Conservation (phyloP, 2,888 invertebrate species). For the Adela reaumurella region DNA sequence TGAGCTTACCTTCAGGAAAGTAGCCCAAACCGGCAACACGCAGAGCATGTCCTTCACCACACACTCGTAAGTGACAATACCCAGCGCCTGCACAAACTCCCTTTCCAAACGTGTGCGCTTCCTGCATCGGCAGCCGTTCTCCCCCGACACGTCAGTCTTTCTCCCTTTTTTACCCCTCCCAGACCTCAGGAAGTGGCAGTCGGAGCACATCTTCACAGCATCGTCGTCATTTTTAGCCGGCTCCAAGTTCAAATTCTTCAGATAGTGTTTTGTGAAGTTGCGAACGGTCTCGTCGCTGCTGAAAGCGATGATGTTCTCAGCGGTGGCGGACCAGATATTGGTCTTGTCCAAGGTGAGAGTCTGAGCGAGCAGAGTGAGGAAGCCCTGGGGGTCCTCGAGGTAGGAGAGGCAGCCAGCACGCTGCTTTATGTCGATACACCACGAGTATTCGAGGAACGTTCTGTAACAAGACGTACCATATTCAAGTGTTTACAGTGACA, state of each 20-base stretch:
- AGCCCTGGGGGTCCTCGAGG: constrained; percentile 78
- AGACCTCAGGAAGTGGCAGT: constrained; percentile 14
- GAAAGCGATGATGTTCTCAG: constrained; percentile 69
- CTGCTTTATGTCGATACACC: constrained; percentile 81
- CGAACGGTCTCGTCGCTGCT: constrained; percentile 69
- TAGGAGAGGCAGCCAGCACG: constrained; percentile 87
- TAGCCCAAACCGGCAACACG: constrained; percentile 69
- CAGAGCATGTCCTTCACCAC: constrained; percentile 76
- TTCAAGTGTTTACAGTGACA: too few species aligned
- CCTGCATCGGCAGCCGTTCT: constrained; percentile 26
- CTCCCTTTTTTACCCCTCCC: constrained; percentile 19
- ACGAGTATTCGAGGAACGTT: constrained; percentile 62
- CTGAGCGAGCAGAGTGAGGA: constrained; percentile 73
- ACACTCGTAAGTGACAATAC: constrained; percentile 74
- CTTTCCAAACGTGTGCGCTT: constrained; percentile 36
- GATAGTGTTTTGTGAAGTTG: constrained; percentile 67
- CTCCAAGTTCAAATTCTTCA: constrained; percentile 24
- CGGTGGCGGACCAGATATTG: constrained; percentile 63
- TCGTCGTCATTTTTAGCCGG: not conserved
- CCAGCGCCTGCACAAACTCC: constrained; percentile 57
- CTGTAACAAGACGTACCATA: constrained; percentile 37
- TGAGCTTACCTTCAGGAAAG: constrained; percentile 59
- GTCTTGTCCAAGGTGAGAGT: constrained; percentile 72
- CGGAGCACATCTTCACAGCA: constrained; percentile 15
- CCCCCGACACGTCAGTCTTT: constrained; percentile 20